Conservation (phyloP, 2,888 invertebrate species). For the Neoascia interrupta region DNA sequence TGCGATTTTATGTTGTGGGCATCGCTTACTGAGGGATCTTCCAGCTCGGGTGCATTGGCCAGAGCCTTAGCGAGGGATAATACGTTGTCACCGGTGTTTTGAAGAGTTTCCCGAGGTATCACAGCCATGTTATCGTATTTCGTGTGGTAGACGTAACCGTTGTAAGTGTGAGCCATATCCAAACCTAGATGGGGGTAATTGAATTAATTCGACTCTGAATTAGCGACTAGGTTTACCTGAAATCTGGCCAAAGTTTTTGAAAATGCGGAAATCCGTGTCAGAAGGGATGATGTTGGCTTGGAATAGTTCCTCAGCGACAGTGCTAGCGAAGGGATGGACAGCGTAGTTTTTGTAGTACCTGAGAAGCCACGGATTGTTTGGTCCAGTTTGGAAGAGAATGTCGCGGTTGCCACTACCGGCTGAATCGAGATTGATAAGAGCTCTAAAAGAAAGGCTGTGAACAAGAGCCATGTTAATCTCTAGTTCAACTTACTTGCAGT, state of each 20-base stretch:
- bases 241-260: conserved; percentile 83
- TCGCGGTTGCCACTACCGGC: conserved; percentile 95
- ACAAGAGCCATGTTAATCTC: too few relatives aligned
- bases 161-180: conserved; percentile 87
- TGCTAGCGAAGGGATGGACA: conserved; percentile 82
- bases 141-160: conserved; percentile 90
- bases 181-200: conserved; percentile 83
- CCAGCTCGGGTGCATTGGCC: conserved; percentile 79
- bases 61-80: conserved; percentile 81
- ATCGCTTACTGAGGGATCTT: conserved; percentile 73
- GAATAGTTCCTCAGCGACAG: conserved; percentile 84
- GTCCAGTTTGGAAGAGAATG: conserved; percentile 92
- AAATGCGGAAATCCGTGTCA: conserved; percentile 86
- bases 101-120: conserved; percentile 84
- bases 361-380: conserved; percentile 85
- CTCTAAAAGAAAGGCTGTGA: too few relatives aligned
- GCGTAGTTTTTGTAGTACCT: conserved; percentile 80
- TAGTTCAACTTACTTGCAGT: conserved; percentile 80
- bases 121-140: conserved; percentile 83
- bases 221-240: conserved; percentile 80
- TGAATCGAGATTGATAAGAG: conserved; percentile 94
- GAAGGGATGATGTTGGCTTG: conserved; percentile 84
- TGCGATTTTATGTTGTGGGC: not conserved
- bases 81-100: conserved; percentile 86
- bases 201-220: too few relatives aligned